Percentiles rank a stretch among this genome's conserved stretches.
These are phyloP conservation scores for Drosophila kanekoi DNA, from an alignment of 2,888 invertebrate genomes.

Conservation along the genomic window DNA sequence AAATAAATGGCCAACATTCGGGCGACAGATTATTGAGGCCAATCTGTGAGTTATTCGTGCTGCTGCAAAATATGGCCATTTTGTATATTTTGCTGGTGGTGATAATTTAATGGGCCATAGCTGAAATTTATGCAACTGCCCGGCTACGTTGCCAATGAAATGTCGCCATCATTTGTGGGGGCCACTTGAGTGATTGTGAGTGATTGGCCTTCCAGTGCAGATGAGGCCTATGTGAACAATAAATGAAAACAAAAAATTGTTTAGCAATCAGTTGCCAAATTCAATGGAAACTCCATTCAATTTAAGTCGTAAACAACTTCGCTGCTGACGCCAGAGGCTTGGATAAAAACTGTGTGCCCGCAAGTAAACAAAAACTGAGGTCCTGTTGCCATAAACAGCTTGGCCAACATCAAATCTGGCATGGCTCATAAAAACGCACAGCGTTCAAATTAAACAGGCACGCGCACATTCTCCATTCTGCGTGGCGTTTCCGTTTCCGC, in stretches of 20 bases:
- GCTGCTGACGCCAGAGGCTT: slow-evolving; percentile 56
- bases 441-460: slow-evolving; percentile 64
- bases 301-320: slow-evolving; percentile 67
- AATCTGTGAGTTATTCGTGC: slow-evolving; percentile 32
- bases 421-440: slow-evolving; percentile 50
- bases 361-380: slow-evolving; percentile 57
- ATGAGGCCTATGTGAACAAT: slow-evolving; percentile 1
- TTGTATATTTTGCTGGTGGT: slow-evolving; percentile 31
- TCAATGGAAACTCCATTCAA: slow-evolving; percentile 56
- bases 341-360: slow-evolving; percentile 40
- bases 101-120: slow-evolving; percentile 48
- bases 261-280: slow-evolving; percentile 58
- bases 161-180: slow-evolving; percentile 58
- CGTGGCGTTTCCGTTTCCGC: slow-evolving; percentile 67
- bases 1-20: slow-evolving; percentile 63
- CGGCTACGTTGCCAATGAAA: slow-evolving; percentile 44
- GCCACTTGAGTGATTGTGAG: slow-evolving; percentile 68
- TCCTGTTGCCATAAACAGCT: slow-evolving; percentile 43
- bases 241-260: slow-evolving; percentile 17
- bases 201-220: slow-evolving; percentile 66
- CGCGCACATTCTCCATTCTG: slow-evolving; percentile 36
- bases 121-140: slow-evolving; percentile 65
- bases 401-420: slow-evolving; percentile 47
- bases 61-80: slow-evolving; percentile 71
- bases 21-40: slow-evolving; percentile 54